Conservation (phyloP, 2,888 invertebrate genomes). For the Anthrax anthrax region DNA sequence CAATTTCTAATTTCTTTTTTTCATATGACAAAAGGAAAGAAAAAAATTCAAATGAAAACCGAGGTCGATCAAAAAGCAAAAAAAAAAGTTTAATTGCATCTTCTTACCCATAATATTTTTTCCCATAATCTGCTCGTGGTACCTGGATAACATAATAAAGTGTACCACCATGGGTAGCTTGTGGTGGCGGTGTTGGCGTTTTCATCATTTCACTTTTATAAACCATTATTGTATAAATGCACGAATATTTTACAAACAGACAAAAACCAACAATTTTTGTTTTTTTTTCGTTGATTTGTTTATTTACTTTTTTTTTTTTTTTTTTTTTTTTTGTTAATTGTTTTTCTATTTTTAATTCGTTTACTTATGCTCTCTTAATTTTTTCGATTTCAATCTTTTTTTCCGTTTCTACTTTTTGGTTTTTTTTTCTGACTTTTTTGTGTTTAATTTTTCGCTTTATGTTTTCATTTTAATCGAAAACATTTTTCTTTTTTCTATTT, state of each 20-base stretch:
- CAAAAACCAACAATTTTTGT: no score
- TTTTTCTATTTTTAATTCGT: background rate
- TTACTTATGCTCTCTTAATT: background rate
- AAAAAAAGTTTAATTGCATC: background rate
- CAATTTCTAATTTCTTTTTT: no score
- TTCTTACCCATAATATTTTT: conserved; percentile 10
- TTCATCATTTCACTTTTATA: background rate
- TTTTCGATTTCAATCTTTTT: background rate
- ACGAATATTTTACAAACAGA: no score
- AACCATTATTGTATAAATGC: background rate
- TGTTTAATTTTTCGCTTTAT: no score
- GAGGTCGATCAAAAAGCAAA: no score
- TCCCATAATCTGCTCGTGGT: conserved; percentile 26
- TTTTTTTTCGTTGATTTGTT: background rate
- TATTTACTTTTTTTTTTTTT: background rate
- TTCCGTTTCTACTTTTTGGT: background rate
- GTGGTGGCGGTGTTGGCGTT: no score
- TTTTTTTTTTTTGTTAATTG: background rate
- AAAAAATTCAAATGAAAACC: background rate
- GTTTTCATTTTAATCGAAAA: no score
- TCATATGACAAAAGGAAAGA: background rate
- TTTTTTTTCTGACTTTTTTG: background rate
- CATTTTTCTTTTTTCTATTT: no score
- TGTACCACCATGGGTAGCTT: conserved; percentile 47
- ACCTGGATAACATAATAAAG: conserved; percentile 55